Conservation (phyloP, 2,113 vertebrate species). For the Bubalus kerabau region DNA sequence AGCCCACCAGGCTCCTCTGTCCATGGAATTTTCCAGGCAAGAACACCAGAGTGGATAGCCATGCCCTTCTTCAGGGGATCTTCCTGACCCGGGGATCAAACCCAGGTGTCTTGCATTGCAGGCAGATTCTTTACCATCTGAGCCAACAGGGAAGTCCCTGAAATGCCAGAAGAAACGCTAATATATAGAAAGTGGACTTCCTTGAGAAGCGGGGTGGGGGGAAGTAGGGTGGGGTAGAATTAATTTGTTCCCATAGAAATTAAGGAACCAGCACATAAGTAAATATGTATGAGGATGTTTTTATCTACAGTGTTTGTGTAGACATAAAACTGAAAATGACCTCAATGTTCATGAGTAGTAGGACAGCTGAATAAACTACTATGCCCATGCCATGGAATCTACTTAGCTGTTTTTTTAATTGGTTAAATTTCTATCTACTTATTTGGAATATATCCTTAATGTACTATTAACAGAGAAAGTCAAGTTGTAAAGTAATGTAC, state of each 20-base stretch:
- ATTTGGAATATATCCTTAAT: not conserved
- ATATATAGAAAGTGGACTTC: not conserved
- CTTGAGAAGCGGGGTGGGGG: not conserved
- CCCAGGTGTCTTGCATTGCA: not conserved
- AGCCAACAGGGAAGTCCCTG: not conserved
- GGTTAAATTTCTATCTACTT: not conserved
- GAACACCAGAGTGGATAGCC: not conserved
- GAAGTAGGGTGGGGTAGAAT: not conserved
- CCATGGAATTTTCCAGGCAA: not conserved
- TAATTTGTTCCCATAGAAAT: not conserved
- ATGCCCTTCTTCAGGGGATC: not conserved
- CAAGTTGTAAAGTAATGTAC: not conserved
- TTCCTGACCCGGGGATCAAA: not conserved
- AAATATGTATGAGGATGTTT: not conserved
- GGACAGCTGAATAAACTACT: not conserved
- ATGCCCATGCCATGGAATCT: not conserved
- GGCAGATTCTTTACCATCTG: not conserved
- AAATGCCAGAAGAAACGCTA: not conserved
- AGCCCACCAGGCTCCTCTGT: not conserved
- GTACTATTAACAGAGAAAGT: not conserved
- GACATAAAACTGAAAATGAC: not conserved
- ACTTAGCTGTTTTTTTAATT: not conserved
- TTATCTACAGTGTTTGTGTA: not conserved
- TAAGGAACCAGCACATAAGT: not conserved
- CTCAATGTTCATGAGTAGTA: not conserved